Evolutionary conservation across 2,888 invertebrate species (phyloP), one percentile per base, ranked within the genome.

Genomic region (Mimas tiliae): DNA sequence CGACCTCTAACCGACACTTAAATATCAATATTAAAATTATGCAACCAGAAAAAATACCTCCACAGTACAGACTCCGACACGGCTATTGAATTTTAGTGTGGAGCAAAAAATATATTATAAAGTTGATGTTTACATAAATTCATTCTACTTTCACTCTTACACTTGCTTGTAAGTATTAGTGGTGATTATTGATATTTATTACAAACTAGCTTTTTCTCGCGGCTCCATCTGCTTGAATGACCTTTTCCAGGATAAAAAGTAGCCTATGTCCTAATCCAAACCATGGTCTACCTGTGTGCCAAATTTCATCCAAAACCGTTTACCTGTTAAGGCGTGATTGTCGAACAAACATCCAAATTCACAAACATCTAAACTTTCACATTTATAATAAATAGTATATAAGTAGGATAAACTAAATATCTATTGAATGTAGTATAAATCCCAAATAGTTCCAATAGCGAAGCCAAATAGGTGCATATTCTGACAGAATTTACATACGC

Each of bases 1-100:
- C 87, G 91, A 92, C 91, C 91, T 93, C 88, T 87, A 88, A 84
- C 79, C 80, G 83, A 87, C 84, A 84, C 83, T 84, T 78, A 81
- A 86, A 83, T 84, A 80, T 79, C 74, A 75, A 47, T 62, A 42
- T 62, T 64, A 58, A 65, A 65, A 66, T 53, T 58, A 65, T 58
- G 33, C 55, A 34, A 58, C 19, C 16, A 55, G 19, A 58, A 38
- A 38, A 42, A 48, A 64, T 16, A 55, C 21, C 45, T 53, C 45
- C 27, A 33, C 19, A 64, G 6, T 21, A 47, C 19, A 19, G 19
- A 11, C 42, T 16, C 16, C 53, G 27, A 58, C 11, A 19, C 19
- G 11, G 6, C 38, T 42, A 16, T 19, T 4, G 0, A 58, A 42
- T 19, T 38, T 34, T 9, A 48, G 50, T 8, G 52, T 12, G 19